A percentile compares a stretch with the other conserved stretches of the same genome.
Evolutionary conservation across 2,113 vertebrate species (phyloP).

Genomic region (Pachypanchax playfairii): DNA sequence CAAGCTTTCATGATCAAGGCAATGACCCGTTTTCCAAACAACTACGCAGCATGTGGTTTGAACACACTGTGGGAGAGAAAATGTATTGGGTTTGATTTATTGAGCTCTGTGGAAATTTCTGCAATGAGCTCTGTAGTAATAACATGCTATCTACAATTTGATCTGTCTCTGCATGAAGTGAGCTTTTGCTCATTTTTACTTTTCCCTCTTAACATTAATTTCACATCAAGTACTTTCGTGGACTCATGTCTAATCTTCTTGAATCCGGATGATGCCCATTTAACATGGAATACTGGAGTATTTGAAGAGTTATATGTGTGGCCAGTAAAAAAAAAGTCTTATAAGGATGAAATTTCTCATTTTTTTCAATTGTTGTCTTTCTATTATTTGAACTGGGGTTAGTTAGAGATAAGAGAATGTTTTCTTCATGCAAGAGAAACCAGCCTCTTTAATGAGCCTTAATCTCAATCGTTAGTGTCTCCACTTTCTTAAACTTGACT

Average conservation of each 20-base stretch:
- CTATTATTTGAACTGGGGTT: constrained; percentile 4
- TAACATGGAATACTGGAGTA: constrained; percentile 9
- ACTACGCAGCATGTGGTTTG: constrained; percentile 57
- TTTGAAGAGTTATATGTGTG: neutral
- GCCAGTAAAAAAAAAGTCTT: neutral
- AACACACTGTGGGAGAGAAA: constrained; percentile 54
- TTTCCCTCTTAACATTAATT: constrained; percentile 13
- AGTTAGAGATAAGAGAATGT: neutral
- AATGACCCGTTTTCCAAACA: constrained; percentile 71
- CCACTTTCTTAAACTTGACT: neutral
- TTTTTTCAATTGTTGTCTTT: neutral
- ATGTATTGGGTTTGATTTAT: constrained; percentile 58
- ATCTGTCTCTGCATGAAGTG: constrained; percentile 23
- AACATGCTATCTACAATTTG: constrained; percentile 37
- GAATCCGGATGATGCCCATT: constrained; percentile 14
- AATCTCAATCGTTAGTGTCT: neutral
- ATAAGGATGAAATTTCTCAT: neutral
- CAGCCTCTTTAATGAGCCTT: constrained; percentile 1
- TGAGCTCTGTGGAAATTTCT: constrained; percentile 38
- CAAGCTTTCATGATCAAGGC: constrained; percentile 67
- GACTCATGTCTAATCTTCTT: constrained; percentile 4
- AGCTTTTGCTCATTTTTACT: constrained; percentile 24
- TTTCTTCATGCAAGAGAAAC: constrained; percentile 11
- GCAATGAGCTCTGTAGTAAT: constrained; percentile 16
- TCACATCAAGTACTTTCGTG: neutral